Evolutionary conservation across 2,113 vertebrate species (phyloP).

Genomic region (Bos indicus): DNA sequence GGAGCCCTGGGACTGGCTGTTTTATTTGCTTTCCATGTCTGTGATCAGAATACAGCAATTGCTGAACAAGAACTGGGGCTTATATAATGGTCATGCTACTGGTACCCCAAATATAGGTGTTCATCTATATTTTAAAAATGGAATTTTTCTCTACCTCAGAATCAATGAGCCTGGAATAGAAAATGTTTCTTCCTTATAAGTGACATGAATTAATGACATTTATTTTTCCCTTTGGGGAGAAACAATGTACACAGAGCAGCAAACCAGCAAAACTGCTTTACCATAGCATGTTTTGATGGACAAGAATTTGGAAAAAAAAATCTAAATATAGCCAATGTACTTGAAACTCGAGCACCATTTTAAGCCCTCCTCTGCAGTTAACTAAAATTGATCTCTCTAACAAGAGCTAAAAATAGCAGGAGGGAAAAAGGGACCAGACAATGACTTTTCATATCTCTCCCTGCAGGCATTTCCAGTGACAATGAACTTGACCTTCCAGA

Average conservation of each 20-base stretch:
- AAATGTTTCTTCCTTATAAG: not conserved
- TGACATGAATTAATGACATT: constrained; percentile 15
- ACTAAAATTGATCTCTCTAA: constrained; percentile 81
- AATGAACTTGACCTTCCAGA: constrained; percentile 75
- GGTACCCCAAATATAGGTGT: not conserved
- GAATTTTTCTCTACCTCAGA: constrained; percentile 16
- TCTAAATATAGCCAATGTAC: constrained; percentile 74
- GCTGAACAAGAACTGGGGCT: not conserved
- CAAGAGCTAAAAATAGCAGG: constrained; percentile 80
- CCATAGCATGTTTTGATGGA: constrained; percentile 3
- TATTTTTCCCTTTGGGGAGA: not conserved
- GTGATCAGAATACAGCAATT: not conserved
- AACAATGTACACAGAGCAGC: not conserved
- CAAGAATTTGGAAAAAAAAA: constrained; percentile 61
- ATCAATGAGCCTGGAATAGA: constrained; percentile 10
- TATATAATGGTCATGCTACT: not conserved
- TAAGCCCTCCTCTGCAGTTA: constrained; percentile 76
- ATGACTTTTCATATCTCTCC: constrained; percentile 76
- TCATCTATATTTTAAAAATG: constrained; percentile 33
- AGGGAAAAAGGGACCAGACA: constrained; percentile 60
- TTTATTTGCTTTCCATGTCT: not conserved
- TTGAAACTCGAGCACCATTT: constrained; percentile 74
- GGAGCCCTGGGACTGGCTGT: not conserved
- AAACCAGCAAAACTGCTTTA: constrained; percentile 22
- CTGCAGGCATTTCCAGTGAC: constrained; percentile 75